A percentile compares a stretch with the other conserved stretches of the same genome.
Conservation (phyloP, 2,888 invertebrate species). For the Epinotia bilunana region DNA sequence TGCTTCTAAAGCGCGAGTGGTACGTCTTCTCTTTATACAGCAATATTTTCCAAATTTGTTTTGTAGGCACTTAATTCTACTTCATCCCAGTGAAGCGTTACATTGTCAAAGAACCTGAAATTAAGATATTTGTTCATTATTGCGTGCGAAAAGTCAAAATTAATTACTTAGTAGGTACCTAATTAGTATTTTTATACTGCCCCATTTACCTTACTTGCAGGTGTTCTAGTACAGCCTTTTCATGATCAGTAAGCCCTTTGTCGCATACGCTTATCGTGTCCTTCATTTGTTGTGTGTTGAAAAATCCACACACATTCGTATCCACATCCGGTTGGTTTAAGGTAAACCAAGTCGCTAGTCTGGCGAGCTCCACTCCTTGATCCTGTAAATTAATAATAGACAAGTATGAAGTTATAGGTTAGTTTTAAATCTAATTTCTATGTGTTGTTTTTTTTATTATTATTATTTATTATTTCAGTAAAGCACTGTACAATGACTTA, state of each 20-base stretch:
- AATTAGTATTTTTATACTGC: too few relatives aligned
- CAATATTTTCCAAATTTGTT: conserved; percentile 51
- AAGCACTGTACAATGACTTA: too few relatives aligned
- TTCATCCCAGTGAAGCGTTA: conserved; percentile 70
- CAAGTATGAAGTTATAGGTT: too few relatives aligned
- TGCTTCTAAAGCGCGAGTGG: too few relatives aligned
- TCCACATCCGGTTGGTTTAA: conserved; percentile 85
- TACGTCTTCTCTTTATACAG: not conserved
- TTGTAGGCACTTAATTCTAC: conserved; percentile 64
- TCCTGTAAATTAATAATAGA: conserved; percentile 61
- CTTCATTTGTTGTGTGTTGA: conserved; percentile 85
- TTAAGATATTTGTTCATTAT: not conserved
- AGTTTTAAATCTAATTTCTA: too few relatives aligned
- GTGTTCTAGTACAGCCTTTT: conserved; percentile 85
- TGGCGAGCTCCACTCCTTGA: conserved; percentile 87
- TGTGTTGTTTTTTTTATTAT: too few relatives aligned
- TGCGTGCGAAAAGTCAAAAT: too few relatives aligned
- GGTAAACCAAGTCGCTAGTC: conserved; percentile 88
- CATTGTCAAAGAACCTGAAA: conserved; percentile 65
- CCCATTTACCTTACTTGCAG: conserved; percentile 85
- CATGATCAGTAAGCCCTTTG: conserved; percentile 87
- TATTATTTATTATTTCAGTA: too few relatives aligned
- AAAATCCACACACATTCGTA: conserved; percentile 91
- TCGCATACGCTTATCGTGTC: conserved; percentile 86
- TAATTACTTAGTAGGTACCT: too few relatives aligned